Evolutionary conservation across 2,113 vertebrate genomes (phyloP), one percentile per base, ranked within the genome.

Genomic region (Okapia johnstoni): DNA sequence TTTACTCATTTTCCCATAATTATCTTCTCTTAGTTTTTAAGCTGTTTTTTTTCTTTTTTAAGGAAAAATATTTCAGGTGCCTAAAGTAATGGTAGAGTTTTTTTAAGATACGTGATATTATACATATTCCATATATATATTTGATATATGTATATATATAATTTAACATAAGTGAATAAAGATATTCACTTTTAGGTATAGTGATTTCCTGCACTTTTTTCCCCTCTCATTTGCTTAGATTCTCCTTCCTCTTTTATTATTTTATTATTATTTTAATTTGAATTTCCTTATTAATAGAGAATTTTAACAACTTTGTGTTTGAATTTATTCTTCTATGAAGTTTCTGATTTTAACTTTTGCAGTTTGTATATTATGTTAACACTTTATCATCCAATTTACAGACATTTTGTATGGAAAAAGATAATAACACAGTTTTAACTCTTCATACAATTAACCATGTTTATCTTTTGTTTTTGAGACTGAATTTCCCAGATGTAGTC

Each of bases 271-370:
- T 60, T 81, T 92, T 73, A 79, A 54, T 93, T 66, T 96, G 15
- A 79, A 4, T 70, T 84, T 94, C 12, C 17, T 92, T 13, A 87
- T 90, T 95, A 58, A 40, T 96, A 92, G 46, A 87, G 57, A 90
- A 96, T 88, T 90, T 93, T 52, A 88, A 55, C 13, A 90, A 55
- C 11, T 79, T 88, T 83, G 17, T 90, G 40, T 89, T 95, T 85
- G 33, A 88, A 88, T 80, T 87, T 87, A 57, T 95, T 60, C 13
- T 88, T 77, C 17, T 85, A 11, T 88, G 26, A 66, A 17, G 60
- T 95, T 93, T 96, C 23, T 77, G 13, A 81, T 90, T 94, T 86
- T 86, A 77, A 92, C 48, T 55, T 94, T 88, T 92, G 21, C 5
- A n/a, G 57, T 79, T 89, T 17, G 5, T 83, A n/a, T 85, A 84